Evolutionary conservation across 1,140 invertebrate species (phyloP).

Genomic region (Cherax quadricarinatus): DNA sequence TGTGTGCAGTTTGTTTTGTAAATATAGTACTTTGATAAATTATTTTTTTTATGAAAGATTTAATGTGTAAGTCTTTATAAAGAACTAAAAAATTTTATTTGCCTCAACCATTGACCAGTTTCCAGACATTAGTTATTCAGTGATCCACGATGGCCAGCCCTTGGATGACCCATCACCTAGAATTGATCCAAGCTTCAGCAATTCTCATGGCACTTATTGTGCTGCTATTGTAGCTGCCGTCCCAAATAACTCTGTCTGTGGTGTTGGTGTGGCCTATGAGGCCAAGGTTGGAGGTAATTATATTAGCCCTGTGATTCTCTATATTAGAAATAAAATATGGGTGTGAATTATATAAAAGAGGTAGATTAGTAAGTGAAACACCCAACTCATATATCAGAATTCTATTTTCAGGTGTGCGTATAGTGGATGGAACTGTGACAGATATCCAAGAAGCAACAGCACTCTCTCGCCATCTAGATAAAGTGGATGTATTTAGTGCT

Average conservation of each 20-base stretch:
- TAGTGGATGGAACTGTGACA: conserved; percentile 92
- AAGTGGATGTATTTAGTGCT: conserved; percentile 92
- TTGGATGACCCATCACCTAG: conserved; percentile 86
- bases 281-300: conserved; percentile 75
- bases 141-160: conserved; percentile 81
- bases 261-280: conserved; percentile 75
- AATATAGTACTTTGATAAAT: background rate
- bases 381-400: background rate
- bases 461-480: conserved; percentile 79
- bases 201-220: conserved; percentile 76
- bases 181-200: conserved; percentile 80
- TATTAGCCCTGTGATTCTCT: background rate
- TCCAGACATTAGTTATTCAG: conserved; percentile 88
- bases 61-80: background rate
- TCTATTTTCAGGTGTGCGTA: conserved; percentile 84
- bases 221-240: conserved; percentile 75
- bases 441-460: conserved; percentile 91
- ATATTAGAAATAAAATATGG: too few relatives aligned
- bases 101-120: conserved; percentile 80
- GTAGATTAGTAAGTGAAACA: too few relatives aligned
- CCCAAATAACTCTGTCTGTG: conserved; percentile 75
- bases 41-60: background rate
- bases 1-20: background rate
- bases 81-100: background rate
- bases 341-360: too few relatives aligned